Conservation (phyloP, 2,888 invertebrate genomes). For the Anaspis maculata region DNA sequence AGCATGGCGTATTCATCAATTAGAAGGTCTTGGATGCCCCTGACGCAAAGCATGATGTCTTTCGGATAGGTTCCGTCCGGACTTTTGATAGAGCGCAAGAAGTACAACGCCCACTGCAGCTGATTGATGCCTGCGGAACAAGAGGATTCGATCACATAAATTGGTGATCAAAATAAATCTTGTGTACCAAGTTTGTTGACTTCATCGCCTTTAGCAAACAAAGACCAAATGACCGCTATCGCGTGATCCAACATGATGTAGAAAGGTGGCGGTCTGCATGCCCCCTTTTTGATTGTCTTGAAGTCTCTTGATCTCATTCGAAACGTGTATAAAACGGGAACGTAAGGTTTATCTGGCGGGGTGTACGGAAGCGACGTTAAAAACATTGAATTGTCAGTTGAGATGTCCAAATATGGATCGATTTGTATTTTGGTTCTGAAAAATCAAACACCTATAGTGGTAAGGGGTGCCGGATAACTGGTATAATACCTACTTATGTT, state of each 20-base stretch:
- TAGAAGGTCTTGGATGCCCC: constrained; percentile 36
- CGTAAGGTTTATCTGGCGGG: constrained; percentile 18
- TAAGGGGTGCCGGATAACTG: not conserved
- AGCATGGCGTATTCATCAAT: constrained; percentile 38
- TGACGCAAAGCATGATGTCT: constrained; percentile 38
- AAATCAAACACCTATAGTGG: not conserved
- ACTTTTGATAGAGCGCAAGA: constrained; percentile 36
- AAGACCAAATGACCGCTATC: constrained; percentile 40
- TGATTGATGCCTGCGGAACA: constrained; percentile 43
- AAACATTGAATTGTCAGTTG: constrained; percentile 10
- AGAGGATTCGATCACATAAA: constrained; percentile 13
- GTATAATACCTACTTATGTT: too few relatives aligned
- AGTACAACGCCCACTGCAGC: constrained; percentile 41
- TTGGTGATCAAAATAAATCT: constrained; percentile 6
- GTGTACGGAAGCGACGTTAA: constrained; percentile 19
- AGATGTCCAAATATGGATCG: constrained; percentile 4
- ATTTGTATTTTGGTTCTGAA: constrained; percentile 6
- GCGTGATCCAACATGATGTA: constrained; percentile 40
- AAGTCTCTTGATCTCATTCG: constrained; percentile 24
- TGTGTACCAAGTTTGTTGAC: constrained; percentile 15
- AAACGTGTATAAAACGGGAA: constrained; percentile 36
- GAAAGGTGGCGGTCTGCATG: constrained; percentile 36
- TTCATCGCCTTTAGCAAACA: constrained; percentile 31
- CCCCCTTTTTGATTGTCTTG: constrained; percentile 20
- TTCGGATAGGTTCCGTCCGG: constrained; percentile 32